Base-by-base conservation (phyloP, 2,888 invertebrate species). In the Lampropteryx suffumata region DNA sequence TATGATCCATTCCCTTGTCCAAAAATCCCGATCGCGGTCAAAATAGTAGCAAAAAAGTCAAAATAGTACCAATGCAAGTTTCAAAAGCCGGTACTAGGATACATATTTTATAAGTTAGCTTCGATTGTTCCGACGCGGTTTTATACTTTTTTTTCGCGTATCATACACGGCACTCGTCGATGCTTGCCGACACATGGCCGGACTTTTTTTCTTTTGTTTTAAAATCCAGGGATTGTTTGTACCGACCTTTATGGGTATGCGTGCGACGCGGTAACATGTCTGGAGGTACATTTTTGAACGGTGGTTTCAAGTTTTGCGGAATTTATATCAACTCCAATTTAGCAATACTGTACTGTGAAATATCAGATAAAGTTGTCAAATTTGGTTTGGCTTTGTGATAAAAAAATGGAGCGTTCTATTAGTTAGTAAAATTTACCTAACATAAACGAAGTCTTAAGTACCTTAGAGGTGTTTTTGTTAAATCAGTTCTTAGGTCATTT, bases 101-200 rank as follows among this genome's bases (percentile, higher is more conserved):
- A 81, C 87, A 90, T 90, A 88, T 90, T 90, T 90, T 87, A 90
- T 89, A 88, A 86, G 82, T 83, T 79, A 79, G 79, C 84, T 89
- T 89, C 90, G 89, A 89, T 89, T 90, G 89, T 90, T 87, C 89
- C 82, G 80, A 75, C 68, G 79, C 65, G 82, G 80, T 81, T 78
- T 76, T 64, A 57, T 69, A 74, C 77, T 76, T 69, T 62, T 63
- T 69, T 77, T 80, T 65, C 57, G 67, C 73, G 75, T 79, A 84
- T 84, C 82, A 82, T 79, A 75, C 76, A 71, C 76, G 71, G 73
- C 76, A 73, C 75, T 78, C 85, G 79, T 79, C 86, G 79, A 84
- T 84, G 77, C 76, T 75, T 75, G 76, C 73, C 82, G 85, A 82
- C 84, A 84, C 82, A 84, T 78, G 76, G 75, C 70, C 55, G 62